Evolutionary conservation across 1,140 invertebrate genomes (phyloP).

Genomic region (Euura lappo): DNA sequence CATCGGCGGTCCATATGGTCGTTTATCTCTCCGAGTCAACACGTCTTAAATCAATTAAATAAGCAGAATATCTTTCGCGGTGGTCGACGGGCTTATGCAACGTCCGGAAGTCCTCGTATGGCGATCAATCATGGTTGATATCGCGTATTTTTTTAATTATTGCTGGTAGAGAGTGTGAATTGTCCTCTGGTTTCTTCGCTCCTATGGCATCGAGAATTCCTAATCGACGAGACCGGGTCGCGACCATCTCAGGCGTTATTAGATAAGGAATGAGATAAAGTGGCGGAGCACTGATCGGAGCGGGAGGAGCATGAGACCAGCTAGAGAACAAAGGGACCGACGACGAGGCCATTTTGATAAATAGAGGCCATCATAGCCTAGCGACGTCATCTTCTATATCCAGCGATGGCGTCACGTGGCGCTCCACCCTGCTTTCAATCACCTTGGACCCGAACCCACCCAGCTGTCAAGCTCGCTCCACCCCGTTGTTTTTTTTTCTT

Average conservation of each 20-base stretch:
- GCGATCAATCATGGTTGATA: too few relatives aligned
- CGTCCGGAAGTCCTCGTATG: too few relatives aligned
- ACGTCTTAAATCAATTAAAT: slow-evolving; percentile 23
- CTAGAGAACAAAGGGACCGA: slow-evolving; percentile 32
- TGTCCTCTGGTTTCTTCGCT: too few relatives aligned
- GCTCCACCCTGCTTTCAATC: slow-evolving; percentile 64
- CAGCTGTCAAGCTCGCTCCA: slow-evolving; percentile 62
- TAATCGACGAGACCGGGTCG: too few relatives aligned
- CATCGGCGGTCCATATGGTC: slow-evolving; percentile 43
- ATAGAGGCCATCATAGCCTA: slow-evolving; percentile 57
- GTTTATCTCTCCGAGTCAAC: slow-evolving; percentile 42
- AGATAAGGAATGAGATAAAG: too few relatives aligned
- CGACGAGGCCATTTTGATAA: slow-evolving; percentile 56
- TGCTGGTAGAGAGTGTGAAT: too few relatives aligned
- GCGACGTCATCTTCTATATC: slow-evolving; percentile 58
- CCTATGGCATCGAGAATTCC: too few relatives aligned
- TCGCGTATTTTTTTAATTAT: too few relatives aligned
- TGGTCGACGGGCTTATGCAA: not conserved
- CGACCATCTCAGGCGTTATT: too few relatives aligned
- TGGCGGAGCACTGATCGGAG: not conserved
- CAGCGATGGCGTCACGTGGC: slow-evolving; percentile 61
- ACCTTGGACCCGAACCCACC: slow-evolving; percentile 61
- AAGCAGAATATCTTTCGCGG: slow-evolving; percentile 12
- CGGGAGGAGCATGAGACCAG: not conserved
- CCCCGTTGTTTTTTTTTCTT: slow-evolving; percentile 52